Evolutionary conservation across 2,113 vertebrate species (phyloP).

Genomic region (Cyanoderma ruficeps): DNA sequence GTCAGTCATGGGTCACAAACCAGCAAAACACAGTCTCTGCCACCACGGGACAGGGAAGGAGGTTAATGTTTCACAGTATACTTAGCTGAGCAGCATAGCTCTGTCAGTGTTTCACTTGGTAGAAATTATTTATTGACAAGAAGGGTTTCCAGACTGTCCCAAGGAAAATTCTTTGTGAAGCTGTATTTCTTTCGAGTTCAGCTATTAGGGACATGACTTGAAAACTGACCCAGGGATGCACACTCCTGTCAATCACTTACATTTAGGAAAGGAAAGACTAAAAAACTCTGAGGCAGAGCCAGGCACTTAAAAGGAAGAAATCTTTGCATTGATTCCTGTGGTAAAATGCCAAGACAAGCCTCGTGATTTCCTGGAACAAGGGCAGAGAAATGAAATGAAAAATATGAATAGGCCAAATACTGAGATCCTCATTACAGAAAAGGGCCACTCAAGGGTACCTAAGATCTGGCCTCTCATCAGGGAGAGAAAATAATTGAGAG

Average conservation of each 20-base stretch:
- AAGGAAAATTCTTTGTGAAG: constrained; percentile 15
- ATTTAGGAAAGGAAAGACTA: constrained; percentile 7
- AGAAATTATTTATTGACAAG: constrained; percentile 50
- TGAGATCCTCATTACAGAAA: constrained; percentile 9
- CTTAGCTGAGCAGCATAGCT: background rate
- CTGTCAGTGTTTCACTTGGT: constrained; percentile 36
- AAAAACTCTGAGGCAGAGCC: background rate
- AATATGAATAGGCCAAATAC: background rate
- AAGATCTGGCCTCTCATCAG: background rate
- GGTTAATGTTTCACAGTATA: constrained; percentile 17
- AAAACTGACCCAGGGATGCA: background rate
- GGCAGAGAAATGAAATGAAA: constrained; percentile 21
- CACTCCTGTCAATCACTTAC: background rate
- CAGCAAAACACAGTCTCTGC: background rate
- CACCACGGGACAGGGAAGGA: background rate
- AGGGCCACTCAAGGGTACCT: background rate
- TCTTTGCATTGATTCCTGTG: background rate
- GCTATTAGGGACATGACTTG: background rate
- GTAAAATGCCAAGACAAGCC: constrained; percentile 4
- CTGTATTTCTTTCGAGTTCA: background rate
- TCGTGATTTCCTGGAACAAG: background rate
- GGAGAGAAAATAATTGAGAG: background rate
- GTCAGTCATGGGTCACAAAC: background rate
- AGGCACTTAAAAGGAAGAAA: background rate
- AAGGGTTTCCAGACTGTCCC: background rate